Conservation (phyloP, 2,113 vertebrate genomes). For the Glaucidium brasilianum region DNA sequence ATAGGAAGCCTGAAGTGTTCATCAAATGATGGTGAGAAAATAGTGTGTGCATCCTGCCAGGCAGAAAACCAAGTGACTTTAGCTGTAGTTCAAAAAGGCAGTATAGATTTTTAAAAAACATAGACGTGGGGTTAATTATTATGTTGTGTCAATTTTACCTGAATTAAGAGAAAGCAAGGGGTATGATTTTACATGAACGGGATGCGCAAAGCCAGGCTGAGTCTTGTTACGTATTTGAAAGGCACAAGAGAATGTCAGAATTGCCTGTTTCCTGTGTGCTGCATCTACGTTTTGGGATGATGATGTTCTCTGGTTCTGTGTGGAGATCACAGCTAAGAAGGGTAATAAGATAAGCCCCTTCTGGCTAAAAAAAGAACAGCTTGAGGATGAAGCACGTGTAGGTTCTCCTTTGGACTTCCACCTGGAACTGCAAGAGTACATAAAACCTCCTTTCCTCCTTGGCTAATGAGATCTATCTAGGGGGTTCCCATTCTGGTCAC, state of each 20-base stretch:
- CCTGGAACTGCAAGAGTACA: background rate
- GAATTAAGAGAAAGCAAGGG: background rate
- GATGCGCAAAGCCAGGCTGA: background rate
- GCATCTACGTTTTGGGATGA: background rate
- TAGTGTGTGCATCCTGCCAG: background rate
- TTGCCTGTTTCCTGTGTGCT: background rate
- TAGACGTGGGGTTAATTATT: background rate
- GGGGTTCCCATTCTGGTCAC: background rate
- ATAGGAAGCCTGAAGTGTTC: background rate
- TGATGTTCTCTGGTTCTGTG: background rate
- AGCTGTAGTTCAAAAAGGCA: background rate
- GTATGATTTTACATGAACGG: accelerated
- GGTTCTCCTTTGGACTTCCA: background rate
- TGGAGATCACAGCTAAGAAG: slow-evolving; percentile 26
- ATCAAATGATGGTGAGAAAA: background rate
- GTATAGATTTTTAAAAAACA: background rate
- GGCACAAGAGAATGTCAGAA: background rate
- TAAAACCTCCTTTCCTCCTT: background rate
- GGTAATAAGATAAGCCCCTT: slow-evolving; percentile 50
- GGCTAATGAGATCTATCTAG: background rate
- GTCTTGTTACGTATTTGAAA: background rate
- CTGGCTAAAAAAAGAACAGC: slow-evolving; percentile 46
- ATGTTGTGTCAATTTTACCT: background rate
- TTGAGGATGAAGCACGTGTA: background rate
- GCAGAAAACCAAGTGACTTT: background rate